Percentiles rank a stretch among this genome's conserved stretches.
phyloP scores from a whole-genome alignment of 2,113 vertebrate genomes.

The Chionis minor region DNA sequence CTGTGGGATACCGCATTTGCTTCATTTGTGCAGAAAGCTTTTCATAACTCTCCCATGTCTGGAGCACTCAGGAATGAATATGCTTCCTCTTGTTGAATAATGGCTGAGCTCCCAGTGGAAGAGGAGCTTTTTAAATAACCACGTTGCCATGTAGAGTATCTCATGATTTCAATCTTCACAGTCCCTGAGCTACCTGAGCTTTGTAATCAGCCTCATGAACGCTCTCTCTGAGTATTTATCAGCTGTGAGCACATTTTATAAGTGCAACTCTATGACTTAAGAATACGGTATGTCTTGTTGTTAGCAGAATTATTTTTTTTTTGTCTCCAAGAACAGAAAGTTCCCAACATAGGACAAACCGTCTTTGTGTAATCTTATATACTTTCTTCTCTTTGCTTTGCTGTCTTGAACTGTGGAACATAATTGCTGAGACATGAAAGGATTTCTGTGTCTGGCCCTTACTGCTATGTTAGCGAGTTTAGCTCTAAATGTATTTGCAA shows the following conservation, averaged over 20 bases:
- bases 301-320: neutral
- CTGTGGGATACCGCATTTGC: neutral
- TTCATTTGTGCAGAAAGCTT: slow-evolving; percentile 13
- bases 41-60: neutral
- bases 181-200: slow-evolving; percentile 18
- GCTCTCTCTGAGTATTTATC: neutral
- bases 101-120: neutral
- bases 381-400: neutral
- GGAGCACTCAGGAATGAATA: neutral
- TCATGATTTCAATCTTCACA: slow-evolving; percentile 26
- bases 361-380: neutral
- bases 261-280: neutral
- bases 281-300: neutral
- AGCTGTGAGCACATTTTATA: neutral
- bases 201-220: slow-evolving; percentile 16
- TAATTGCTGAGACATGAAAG: neutral
- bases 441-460: neutral
- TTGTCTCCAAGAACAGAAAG: neutral
- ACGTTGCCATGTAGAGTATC: neutral
- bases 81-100: slow-evolving; percentile 32
- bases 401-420: neutral
- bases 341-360: neutral
- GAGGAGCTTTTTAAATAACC: slow-evolving; percentile 39
- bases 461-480: neutral
- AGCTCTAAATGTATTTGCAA: neutral